Conservation (phyloP, 2,888 invertebrate species). For the Leptura quadrifasciata region DNA sequence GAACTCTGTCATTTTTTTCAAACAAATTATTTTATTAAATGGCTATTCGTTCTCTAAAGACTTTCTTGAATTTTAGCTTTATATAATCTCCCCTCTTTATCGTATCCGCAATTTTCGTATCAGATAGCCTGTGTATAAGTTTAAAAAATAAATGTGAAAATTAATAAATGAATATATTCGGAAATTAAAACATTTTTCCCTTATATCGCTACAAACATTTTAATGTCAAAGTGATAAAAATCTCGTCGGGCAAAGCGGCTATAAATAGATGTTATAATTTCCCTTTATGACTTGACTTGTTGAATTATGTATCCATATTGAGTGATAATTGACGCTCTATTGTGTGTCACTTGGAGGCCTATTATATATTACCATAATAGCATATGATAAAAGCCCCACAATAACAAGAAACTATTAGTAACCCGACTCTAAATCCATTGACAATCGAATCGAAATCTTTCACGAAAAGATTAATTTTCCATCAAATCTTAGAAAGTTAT, state of each 20-base stretch:
- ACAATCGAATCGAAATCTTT: background rate
- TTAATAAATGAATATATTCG: too few relatives aligned
- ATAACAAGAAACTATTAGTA: slow-evolving; percentile 8
- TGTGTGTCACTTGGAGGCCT: background rate
- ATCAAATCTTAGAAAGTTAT: slow-evolving; percentile 17
- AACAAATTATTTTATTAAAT: too few relatives aligned
- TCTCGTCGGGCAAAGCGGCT: background rate
- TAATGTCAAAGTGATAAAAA: background rate
- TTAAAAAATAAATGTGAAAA: too few relatives aligned
- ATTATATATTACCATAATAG: background rate
- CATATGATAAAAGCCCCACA: background rate
- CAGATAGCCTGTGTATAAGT: too few relatives aligned
- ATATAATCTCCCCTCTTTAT: too few relatives aligned
- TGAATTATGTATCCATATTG: slow-evolving; percentile 1
- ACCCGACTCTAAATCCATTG: background rate
- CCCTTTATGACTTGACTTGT: background rate
- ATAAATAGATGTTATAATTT: background rate
- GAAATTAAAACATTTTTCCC: background rate
- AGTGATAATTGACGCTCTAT: background rate
- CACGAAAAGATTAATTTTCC: slow-evolving; percentile 28
- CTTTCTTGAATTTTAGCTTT: too few relatives aligned
- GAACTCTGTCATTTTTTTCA: too few relatives aligned
- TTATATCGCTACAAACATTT: background rate
- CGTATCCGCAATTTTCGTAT: too few relatives aligned
- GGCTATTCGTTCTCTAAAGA: too few relatives aligned